Evolutionary conservation across 2,113 vertebrate genomes (phyloP), one percentile per base, ranked within the genome.

Genomic region (Hystrix cristata): DNA sequence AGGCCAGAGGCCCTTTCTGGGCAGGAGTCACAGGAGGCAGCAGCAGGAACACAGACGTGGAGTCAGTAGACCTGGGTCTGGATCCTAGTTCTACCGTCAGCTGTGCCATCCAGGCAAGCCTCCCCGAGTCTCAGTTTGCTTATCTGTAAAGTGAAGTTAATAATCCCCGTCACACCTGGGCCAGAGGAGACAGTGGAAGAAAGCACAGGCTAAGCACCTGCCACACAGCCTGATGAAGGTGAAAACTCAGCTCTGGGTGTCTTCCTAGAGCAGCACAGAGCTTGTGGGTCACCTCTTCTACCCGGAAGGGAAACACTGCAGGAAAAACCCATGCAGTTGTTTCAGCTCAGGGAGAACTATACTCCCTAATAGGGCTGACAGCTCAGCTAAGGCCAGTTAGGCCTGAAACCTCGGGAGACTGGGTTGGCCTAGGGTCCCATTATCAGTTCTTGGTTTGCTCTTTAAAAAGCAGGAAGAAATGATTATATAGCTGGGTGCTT

Each of bases 1-100:
- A 90, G 85, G 86, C 53, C 92, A 91, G 65, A 92, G 27, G 46
- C n/a, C 46, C 14, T 64, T 76, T 80, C 87, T 25, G 38, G 19
- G 46, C 6, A 7, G n/a, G 21, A 78, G 79, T 43, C 19, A 7
- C 0, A 0, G 13, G 38, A 62, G 88, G 72, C 79, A 11, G 6
- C 0, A 13, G n/a, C 8, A n/a, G 15, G 7, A 67, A 46, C 59
- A 25, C 69, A 51, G 27, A 38, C 0, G 1, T 25, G 59, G 87
- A 57, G 13, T 31, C 46, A 3, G 0, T 8, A 46, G 46, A 65
- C n/a, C 43, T 59, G 34, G 72, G 21, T 38, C 82, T 84, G 72
- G 48, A 78, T n/a, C 19, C 51, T 46, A 29, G n/a, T 53, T 59
- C 55, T 25, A 15, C 51, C 34, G 29, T 27, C 31, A 90, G 88